Percentiles rank a stretch among this genome's conserved stretches.
Evolutionary conservation across 35 echinoderm and acorn worm genomes (phyloP).

Genomic region (Apostichopus parvimensis): DNA sequence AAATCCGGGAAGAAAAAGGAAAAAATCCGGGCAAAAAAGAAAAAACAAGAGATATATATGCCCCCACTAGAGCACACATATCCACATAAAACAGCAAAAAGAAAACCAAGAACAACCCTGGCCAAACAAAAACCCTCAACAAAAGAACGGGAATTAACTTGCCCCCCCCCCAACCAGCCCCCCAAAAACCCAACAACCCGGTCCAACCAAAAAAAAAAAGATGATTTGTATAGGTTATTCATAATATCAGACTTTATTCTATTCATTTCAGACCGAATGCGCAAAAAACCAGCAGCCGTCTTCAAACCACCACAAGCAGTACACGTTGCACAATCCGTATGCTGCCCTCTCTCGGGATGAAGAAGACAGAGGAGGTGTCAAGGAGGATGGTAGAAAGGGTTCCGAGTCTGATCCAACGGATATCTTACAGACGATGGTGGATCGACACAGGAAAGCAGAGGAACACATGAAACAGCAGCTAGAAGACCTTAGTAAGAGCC

Average conservation of each 20-base stretch:
- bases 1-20: no score
- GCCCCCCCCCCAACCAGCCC: no score
- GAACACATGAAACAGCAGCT: conserved; percentile 80
- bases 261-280: conserved; percentile 60
- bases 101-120: no score
- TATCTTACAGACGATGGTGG: conserved; percentile 75
- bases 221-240: no score
- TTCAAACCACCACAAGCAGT: conserved; percentile 68
- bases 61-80: no score
- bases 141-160: no score
- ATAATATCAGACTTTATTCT: neutral
- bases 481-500: conserved; percentile 73
- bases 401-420: conserved; percentile 59
- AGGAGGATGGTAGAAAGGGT: conserved; percentile 57
- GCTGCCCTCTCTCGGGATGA: conserved; percentile 78
- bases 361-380: conserved; percentile 43
- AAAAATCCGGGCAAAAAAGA: no score
- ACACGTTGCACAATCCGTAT: conserved; percentile 82
- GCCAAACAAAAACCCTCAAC: no score
- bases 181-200: no score
- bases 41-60: no score
- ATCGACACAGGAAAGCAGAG: conserved; percentile 85
- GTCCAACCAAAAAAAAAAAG: no score
- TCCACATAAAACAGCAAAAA: no score
- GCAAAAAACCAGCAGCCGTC: conserved; percentile 68